Evolutionary conservation across 2,113 vertebrate genomes (phyloP), one percentile per base, ranked within the genome.

Genomic region (Cricetomys ansorgei): DNA sequence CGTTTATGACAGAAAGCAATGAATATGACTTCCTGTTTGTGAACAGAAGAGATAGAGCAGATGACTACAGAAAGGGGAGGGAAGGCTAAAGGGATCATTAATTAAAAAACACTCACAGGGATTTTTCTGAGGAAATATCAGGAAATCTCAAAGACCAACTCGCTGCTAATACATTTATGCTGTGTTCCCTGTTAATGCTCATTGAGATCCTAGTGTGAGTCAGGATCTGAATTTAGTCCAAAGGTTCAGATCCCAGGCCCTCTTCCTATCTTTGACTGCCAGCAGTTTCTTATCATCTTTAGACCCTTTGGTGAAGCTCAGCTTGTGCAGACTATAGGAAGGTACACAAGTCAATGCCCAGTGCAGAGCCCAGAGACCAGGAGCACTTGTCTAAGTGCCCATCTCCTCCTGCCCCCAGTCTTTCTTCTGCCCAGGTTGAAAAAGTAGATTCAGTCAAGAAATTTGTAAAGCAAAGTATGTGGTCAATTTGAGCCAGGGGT

Each of bases 71-170:
- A 69, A 7, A 76, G 13, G 55, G 34, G 77, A 93, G 34, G 34
- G 69, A 94, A 91, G 76, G 73, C 40, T 79, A 95, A 86, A n/a
- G 53, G 73, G 59, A 15, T 70, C 62, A 75, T 94, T 91, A 64
- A 59, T 95, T 94, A 73, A 91, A 91, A 94, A 21, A 88, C 5
- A 53, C 88, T 95, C 62, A 25, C 37, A 50, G 50, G 53, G 65
- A 43, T 37, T 95, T 94, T 94, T 40, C 92, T 80, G 93, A 84
- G 64, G 64, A 96, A 89, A 96, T 77, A 40, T 48, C 85, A 95
- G 55, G 86, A 16, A 59, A 92, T 92, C 57, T 84, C 69, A 94
- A 95, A 94, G 62, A 89, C 1, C 34, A 43, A 67, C 69, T 62
- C 13, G 2, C 15, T 65, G 81, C 73, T 50, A 25, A 16, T 10